phyloP scores from a whole-genome alignment of 1,140 invertebrate species.

The Proctacanthus coquilletti region DNA sequence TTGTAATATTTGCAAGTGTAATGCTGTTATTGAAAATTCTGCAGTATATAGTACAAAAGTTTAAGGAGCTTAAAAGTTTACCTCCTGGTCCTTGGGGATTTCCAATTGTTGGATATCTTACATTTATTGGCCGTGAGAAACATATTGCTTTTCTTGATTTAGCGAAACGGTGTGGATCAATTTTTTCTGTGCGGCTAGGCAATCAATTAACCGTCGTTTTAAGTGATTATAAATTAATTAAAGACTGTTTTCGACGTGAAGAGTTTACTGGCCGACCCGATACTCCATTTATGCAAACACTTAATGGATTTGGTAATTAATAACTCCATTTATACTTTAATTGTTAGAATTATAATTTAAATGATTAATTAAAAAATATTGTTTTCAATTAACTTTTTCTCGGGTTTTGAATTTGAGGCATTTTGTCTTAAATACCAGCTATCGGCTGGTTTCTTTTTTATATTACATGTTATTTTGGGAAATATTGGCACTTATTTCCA shows the following conservation, averaged over 20 bases:
- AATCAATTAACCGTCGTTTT: constrained; percentile 68
- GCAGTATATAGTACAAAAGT: constrained; percentile 34
- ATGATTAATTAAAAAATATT: no score
- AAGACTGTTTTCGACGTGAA: constrained; percentile 66
- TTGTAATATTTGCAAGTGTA: constrained; percentile 39
- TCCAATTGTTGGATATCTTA: constrained; percentile 66
- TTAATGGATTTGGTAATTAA: constrained; percentile 76
- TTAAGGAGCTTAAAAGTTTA: constrained; percentile 37
- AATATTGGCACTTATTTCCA: no score
- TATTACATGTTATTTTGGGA: no score
- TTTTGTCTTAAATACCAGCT: no score
- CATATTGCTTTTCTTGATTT: constrained; percentile 64
- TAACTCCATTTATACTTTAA: not conserved
- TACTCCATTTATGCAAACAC: constrained; percentile 67
- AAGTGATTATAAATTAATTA: constrained; percentile 67
- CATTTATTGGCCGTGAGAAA: constrained; percentile 56
- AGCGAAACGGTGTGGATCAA: constrained; percentile 56
- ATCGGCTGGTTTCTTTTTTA: no score
- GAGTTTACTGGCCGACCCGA: constrained; percentile 75
- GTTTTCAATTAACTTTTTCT: no score
- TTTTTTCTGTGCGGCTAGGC: constrained; percentile 68
- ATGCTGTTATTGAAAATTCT: constrained; percentile 31
- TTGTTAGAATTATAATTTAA: no score
- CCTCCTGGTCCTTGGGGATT: constrained; percentile 76
- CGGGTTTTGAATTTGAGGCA: no score